Conservation (phyloP, 1,140 invertebrate genomes). For the Sycobia sp. region DNA sequence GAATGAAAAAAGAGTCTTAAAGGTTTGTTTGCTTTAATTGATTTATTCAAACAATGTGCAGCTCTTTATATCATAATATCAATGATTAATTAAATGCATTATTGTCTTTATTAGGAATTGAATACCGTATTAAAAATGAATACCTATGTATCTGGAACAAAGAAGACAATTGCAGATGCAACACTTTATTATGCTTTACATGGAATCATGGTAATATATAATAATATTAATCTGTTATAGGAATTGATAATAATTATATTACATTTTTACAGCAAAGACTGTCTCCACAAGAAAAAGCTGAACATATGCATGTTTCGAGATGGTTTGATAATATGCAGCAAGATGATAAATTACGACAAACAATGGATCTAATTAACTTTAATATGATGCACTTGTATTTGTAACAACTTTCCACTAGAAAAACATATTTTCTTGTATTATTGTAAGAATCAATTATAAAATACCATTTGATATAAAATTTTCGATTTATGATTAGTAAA, state of each 20-base stretch:
- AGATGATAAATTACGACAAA: constrained; percentile 63
- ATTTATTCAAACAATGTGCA: neutral
- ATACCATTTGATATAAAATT: constrained; percentile 18
- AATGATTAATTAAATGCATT: constrained; percentile 11
- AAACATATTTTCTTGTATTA: constrained; percentile 7
- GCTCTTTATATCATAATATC: constrained; percentile 16
- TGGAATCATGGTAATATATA: constrained; percentile 61
- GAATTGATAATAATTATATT: constrained; percentile 35
- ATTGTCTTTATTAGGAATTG: constrained; percentile 62
- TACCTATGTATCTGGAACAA: constrained; percentile 65
- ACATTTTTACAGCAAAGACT: constrained; percentile 55
- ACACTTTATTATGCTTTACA: constrained; percentile 65
- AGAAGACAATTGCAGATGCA: constrained; percentile 66
- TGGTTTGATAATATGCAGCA: constrained; percentile 74
- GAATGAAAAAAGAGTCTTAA: constrained; percentile 50
- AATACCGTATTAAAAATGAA: constrained; percentile 60
- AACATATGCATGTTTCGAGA: constrained; percentile 67
- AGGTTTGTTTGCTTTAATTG: constrained; percentile 39
- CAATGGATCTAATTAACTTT: constrained; percentile 66
- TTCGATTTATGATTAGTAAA: constrained; percentile 21
- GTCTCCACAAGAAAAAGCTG: constrained; percentile 65
- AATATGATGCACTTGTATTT: constrained; percentile 53
- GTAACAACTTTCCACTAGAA: constrained; percentile 35
- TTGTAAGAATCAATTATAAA: constrained; percentile 5
- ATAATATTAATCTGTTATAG: too few relatives aligned